Conservation (phyloP, 2,113 vertebrate genomes). For the Sus scrofa region T2T-Sscrofa CM000817.6:71063501-71064000, state of each 20-base stretch:
- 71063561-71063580: accelerated
- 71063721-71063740: background rate
- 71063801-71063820: background rate
- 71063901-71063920: background rate
- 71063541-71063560: too few species aligned
- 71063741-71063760: background rate
- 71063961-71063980: background rate
- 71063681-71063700: background rate
- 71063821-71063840: background rate
- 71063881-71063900: background rate
- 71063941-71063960: background rate
- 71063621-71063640: background rate
- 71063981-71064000: background rate
- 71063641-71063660: background rate
- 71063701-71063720: background rate
- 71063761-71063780: background rate
- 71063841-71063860: background rate
- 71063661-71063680: background rate
- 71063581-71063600: background rate
- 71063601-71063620: accelerated
- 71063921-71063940: background rate
- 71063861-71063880: background rate
- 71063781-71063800: background rate
- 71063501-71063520: accelerated
- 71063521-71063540: accelerated